Base-by-base conservation (phyloP, 2,797 vertebrate species). In the Pseudochaenichthys georgianus region DNA sequence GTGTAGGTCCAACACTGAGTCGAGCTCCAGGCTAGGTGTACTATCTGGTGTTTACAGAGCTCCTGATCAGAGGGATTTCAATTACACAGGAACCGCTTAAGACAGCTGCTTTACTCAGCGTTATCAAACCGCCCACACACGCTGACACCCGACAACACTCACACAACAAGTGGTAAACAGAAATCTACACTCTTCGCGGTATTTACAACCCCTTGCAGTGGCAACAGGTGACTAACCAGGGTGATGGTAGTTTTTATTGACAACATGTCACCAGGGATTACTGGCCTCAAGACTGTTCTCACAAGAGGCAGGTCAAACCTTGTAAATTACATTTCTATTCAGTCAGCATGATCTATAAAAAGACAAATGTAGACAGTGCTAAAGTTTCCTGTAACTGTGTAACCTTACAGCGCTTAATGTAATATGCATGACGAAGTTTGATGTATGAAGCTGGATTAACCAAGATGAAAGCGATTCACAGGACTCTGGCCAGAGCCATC, bases 41-140 rank as follows among this genome's bases (percentile, higher is more conserved):
- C 85, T 84, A 87, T 89, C 83, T 86, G 78, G 52, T 90, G 82
- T 92, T 90, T 86, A 88, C 89, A 83, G 86, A 77, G 77, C 50
- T 75, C 28, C 78, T 75, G 89, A 90, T 90, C 87, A 86, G 81
- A 84, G 83, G 88, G 87, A 90, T 92, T 88, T 89, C 84, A 86
- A 90, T 90, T 87, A 90, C 84, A 88, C 78, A 87, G 79, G 63
- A 87, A 87, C 58, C 81, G 89, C 80, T 90, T 80, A 86, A 89
- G 87, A 88, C 87, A 84, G 82, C 87, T 87, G 85, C 82, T 89
- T 91, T 79, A 82, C 81, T 87, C 82, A 57, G 75, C 50, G 21
- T 80, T 86, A 86, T 91, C 81, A 84, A 87, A 64, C 78, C 84
- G 68, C 83, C 81, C 85, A 86, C 73, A 8, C 78, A 52, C 43